Conservation (phyloP, 2,113 vertebrate species). For the Microcebus ravelobensis region DNA sequence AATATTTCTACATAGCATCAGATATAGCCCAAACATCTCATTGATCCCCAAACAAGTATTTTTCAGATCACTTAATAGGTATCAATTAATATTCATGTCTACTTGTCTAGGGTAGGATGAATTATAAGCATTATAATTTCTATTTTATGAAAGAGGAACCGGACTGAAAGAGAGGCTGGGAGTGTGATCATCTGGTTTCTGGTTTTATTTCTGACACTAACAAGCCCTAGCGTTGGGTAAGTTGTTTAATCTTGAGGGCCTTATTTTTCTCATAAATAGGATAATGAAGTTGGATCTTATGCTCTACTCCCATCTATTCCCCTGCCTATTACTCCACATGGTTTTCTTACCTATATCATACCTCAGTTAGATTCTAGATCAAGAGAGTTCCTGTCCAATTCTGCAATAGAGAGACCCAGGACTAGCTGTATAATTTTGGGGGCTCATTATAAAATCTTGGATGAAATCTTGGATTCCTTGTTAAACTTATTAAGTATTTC, state of each 20-base stretch:
- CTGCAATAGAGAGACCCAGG: neutral
- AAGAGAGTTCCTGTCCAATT: neutral
- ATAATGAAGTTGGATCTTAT: neutral
- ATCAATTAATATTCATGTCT: neutral
- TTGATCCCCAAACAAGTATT: neutral
- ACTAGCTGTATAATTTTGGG: neutral
- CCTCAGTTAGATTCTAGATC: neutral
- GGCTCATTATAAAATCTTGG: neutral
- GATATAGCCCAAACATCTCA: neutral
- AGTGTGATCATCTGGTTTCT: neutral
- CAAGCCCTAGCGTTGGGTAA: neutral
- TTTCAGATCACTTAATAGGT: neutral
- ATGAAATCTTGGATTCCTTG: neutral
- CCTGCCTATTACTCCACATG: neutral
- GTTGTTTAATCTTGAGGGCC: neutral
- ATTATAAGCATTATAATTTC: neutral
- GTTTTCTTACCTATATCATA: neutral
- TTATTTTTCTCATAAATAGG: neutral
- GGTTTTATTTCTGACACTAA: neutral
- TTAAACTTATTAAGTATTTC: neutral
- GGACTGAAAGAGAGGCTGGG: neutral
- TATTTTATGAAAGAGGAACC: neutral
- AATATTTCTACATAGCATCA: slow-evolving; percentile 13
- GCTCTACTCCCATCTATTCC: neutral
- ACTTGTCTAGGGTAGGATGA: neutral